A percentile compares a stretch with the other conserved stretches of the same genome.
Evolutionary conservation across 1,140 invertebrate genomes (phyloP).

Genomic region (Drosophila albomicans): DNA sequence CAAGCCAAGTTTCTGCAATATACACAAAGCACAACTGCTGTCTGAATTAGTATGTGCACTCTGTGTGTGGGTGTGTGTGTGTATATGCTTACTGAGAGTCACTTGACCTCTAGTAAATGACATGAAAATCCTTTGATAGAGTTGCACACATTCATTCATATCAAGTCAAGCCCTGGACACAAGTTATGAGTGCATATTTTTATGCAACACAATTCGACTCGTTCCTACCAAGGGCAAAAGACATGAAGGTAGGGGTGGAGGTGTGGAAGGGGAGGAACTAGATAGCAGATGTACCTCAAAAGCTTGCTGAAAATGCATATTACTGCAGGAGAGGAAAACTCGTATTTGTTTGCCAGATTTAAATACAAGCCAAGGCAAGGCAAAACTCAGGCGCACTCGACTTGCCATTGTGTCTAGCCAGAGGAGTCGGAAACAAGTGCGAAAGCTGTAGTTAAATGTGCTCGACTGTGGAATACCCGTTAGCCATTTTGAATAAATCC

Average conservation of each 20-base stretch:
- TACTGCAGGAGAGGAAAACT: neutral
- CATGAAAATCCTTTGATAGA: conserved; percentile 74
- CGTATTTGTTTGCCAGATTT: conserved; percentile 37
- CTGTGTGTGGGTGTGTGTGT: conserved; percentile 12
- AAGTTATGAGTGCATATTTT: conserved; percentile 71
- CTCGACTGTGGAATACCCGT: too few relatives aligned
- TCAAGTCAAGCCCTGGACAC: conserved; percentile 52
- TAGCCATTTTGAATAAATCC: too few relatives aligned
- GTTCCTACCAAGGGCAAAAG: neutral
- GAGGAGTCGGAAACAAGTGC: neutral
- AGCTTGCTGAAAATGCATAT: neutral
- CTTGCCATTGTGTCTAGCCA: conserved; percentile 22
- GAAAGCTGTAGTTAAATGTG: neutral
- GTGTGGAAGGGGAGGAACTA: neutral
- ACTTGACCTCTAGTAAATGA: conserved; percentile 71
- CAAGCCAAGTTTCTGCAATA: conserved; percentile 24
- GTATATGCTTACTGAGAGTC: conserved; percentile 22
- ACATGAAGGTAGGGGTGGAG: conserved; percentile 5
- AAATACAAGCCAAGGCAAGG: conserved; percentile 22
- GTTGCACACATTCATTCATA: conserved; percentile 65
- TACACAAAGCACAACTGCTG: conserved; percentile 26
- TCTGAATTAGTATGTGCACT: neutral
- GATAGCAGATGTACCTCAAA: conserved; percentile 10
- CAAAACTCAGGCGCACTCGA: neutral
- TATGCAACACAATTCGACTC: conserved; percentile 51